Evolutionary conservation across 2,113 vertebrate species (phyloP).

Genomic region (Poeciliopsis prolifica): DNA sequence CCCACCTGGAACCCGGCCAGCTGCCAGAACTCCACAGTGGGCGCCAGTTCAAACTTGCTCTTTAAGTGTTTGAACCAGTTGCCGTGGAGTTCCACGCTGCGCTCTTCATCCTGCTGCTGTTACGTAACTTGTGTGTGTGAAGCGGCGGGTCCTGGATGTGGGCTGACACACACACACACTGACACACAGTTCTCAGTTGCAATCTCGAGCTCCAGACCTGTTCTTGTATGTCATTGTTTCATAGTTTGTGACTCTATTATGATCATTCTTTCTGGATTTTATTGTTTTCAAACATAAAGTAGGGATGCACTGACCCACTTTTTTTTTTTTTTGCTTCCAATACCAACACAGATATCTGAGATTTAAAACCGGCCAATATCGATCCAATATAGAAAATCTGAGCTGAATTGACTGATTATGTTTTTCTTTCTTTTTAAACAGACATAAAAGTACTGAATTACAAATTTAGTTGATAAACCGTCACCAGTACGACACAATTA

Average conservation of each 20-base stretch:
- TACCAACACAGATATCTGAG: no score
- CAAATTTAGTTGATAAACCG: no score
- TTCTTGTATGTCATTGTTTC: neutral
- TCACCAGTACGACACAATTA: no score
- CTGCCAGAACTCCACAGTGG: neutral
- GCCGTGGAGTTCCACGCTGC: slow-evolving; percentile 2
- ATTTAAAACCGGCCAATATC: no score
- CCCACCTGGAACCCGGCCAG: neutral
- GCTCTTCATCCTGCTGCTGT: neutral
- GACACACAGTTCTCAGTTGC: no score
- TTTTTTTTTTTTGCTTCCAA: no score
- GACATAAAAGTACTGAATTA: no score
- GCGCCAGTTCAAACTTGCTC: slow-evolving; percentile 30
- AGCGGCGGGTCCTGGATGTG: neutral
- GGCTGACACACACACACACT: neutral
- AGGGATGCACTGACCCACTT: no score
- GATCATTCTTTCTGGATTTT: neutral
- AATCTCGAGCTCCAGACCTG: neutral
- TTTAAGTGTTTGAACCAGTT: neutral
- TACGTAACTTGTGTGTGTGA: slow-evolving; percentile 5
- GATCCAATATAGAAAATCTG: no score
- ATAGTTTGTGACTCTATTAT: neutral
- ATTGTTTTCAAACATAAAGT: no score
- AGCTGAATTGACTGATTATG: no score
- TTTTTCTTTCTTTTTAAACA: no score